Evolutionary conservation across 2,113 vertebrate species (phyloP).

Genomic region (Emydura subglobosa): DNA sequence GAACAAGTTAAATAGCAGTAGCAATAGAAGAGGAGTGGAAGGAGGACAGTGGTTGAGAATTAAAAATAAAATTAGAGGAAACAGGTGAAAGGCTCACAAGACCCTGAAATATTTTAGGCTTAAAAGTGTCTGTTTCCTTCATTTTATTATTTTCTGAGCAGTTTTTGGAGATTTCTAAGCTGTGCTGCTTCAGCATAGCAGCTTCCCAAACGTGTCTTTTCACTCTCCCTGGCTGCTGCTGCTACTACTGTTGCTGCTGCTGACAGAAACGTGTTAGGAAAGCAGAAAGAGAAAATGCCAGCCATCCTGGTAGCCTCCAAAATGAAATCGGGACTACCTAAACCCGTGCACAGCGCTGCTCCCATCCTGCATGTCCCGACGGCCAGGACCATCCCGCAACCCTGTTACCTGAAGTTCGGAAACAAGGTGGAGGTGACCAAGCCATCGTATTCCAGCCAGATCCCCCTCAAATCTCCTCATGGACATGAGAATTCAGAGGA

Average conservation of each 20-base stretch:
- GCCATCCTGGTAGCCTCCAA: slow-evolving; percentile 95
- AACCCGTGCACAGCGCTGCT: slow-evolving; percentile 93
- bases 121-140: neutral
- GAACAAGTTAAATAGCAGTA: slow-evolving; percentile 55
- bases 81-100: slow-evolving; percentile 63
- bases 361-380: slow-evolving; percentile 90
- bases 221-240: slow-evolving; percentile 68
- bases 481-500: slow-evolving; percentile 77
- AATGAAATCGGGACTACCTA: slow-evolving; percentile 98
- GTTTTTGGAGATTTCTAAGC: slow-evolving; percentile 27
- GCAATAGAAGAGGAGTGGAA: slow-evolving; percentile 24
- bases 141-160: slow-evolving; percentile 4
- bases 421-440: slow-evolving; percentile 86
- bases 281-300: slow-evolving; percentile 92
- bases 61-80: slow-evolving; percentile 57
- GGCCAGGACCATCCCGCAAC: slow-evolving; percentile 85
- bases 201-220: slow-evolving; percentile 61
- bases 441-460: slow-evolving; percentile 82
- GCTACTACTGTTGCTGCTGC: slow-evolving; percentile 74
- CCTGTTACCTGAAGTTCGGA: slow-evolving; percentile 86
- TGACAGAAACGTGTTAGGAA: slow-evolving; percentile 81
- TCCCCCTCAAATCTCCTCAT: slow-evolving; percentile 83
- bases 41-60: slow-evolving; percentile 49
- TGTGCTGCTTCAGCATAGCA: neutral
- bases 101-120: neutral